phyloP scores from a whole-genome alignment of 2,113 vertebrate genomes.

The Sialia sialis region DNA sequence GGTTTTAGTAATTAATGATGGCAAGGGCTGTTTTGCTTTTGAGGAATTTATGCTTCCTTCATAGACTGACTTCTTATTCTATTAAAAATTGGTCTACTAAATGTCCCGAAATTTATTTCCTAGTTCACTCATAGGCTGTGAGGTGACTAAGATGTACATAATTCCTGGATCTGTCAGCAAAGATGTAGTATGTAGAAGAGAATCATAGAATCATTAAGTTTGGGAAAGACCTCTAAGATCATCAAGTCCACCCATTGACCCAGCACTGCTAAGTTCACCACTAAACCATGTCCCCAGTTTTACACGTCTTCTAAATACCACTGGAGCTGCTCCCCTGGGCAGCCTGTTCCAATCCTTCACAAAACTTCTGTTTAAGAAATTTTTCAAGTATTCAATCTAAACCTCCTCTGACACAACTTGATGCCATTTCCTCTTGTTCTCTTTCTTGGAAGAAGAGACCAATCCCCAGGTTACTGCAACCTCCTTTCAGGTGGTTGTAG shows the following conservation, averaged over 20 bases:
- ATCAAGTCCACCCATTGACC: background rate
- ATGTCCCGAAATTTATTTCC: background rate
- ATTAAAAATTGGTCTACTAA: background rate
- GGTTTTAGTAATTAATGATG: background rate
- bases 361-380: background rate
- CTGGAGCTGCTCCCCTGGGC: fast-evolving
- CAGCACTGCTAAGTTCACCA: background rate
- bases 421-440: background rate
- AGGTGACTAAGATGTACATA: background rate
- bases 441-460: background rate
- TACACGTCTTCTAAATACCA: background rate
- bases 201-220: background rate
- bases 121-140: background rate
- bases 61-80: background rate
- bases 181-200: background rate
- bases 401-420: background rate
- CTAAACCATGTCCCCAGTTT: background rate
- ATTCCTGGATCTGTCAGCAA: background rate
- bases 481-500: background rate
- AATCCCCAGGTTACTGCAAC: background rate
- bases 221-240: background rate
- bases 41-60: background rate
- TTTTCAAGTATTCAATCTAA: background rate
- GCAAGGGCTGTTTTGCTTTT: background rate
- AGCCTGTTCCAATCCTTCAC: background rate